phyloP scores from a whole-genome alignment of 2,797 vertebrate species.

The Gallinago solitaria region DNA sequence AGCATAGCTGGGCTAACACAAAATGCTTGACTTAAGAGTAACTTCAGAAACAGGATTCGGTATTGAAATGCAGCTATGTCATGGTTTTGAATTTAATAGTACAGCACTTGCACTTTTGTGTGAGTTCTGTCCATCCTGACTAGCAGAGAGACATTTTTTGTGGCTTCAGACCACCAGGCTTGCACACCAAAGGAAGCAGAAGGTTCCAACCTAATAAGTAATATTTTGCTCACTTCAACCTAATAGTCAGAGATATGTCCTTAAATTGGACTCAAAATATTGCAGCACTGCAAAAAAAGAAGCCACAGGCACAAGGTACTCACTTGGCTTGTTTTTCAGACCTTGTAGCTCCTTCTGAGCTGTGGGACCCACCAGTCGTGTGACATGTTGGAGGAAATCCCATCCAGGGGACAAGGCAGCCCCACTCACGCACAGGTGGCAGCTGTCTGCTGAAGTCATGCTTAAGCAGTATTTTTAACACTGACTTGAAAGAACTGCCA shows the following conservation, averaged over 20 bases:
- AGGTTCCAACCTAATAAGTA: neutral
- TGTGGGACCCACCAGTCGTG: neutral
- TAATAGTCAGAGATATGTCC: neutral
- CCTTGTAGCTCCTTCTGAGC: neutral
- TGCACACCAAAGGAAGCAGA: neutral
- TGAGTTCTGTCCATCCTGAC: neutral
- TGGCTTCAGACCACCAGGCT: neutral
- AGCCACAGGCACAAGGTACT: neutral
- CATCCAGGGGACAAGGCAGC: neutral
- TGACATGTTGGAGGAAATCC: constrained; percentile 5
- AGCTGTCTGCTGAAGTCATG: constrained; percentile 23
- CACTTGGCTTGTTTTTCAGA: neutral
- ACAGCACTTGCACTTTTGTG: neutral
- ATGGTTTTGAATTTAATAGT: neutral
- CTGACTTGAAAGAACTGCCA: constrained; percentile 15
- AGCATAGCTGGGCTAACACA: neutral
- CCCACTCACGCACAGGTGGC: neutral
- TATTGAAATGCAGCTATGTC: neutral
- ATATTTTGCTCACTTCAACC: neutral
- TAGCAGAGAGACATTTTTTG: neutral
- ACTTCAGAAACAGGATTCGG: neutral
- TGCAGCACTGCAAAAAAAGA: neutral
- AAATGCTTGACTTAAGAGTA: neutral
- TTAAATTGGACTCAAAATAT: neutral
- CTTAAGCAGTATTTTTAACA: constrained; percentile 35